phyloP scores from a whole-genome alignment of 2,113 vertebrate genomes.

The Speoplatyrhinus poulsoni region DNA sequence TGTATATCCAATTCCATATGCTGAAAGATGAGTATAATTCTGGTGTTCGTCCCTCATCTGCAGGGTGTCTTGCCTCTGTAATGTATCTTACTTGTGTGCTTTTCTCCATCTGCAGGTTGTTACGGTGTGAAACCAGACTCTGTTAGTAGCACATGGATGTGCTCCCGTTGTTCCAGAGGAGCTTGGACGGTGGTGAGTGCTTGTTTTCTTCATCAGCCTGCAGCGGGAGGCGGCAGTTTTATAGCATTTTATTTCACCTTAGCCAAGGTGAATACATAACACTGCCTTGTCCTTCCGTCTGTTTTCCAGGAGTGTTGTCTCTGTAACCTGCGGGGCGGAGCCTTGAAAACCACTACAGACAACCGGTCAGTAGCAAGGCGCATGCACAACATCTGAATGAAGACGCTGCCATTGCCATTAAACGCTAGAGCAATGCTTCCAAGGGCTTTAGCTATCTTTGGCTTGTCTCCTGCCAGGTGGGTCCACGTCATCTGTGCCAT shows the following conservation, averaged over 20 bases:
- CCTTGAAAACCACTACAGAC: constrained; percentile 89
- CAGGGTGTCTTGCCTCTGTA: no score
- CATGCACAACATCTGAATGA: not conserved
- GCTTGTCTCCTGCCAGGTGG: constrained; percentile 79
- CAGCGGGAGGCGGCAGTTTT: no score
- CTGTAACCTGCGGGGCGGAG: constrained; percentile 93
- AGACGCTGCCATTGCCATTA: not conserved
- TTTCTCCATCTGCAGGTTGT: constrained; percentile 79
- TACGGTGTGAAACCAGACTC: constrained; percentile 87
- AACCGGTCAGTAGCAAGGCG: constrained; percentile 74
- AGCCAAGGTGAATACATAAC: no score
- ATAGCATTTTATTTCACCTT: no score
- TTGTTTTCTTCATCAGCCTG: not conserved
- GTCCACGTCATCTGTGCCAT: constrained; percentile 94
- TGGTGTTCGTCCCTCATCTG: no score
- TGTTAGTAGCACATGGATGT: constrained; percentile 84
- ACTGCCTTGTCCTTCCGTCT: constrained; percentile 18
- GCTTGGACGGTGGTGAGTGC: constrained; percentile 87
- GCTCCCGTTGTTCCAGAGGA: constrained; percentile 83
- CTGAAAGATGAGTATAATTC: no score
- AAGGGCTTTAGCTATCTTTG: not conserved
- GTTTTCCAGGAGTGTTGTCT: constrained; percentile 89
- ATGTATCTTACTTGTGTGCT: not conserved
- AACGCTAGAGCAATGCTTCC: not conserved
- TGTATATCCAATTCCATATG: no score